Percentiles rank a stretch among this genome's conserved stretches.
phyloP scores from a whole-genome alignment of 2,113 vertebrate species.

The Lepisosteus oculatus region DNA sequence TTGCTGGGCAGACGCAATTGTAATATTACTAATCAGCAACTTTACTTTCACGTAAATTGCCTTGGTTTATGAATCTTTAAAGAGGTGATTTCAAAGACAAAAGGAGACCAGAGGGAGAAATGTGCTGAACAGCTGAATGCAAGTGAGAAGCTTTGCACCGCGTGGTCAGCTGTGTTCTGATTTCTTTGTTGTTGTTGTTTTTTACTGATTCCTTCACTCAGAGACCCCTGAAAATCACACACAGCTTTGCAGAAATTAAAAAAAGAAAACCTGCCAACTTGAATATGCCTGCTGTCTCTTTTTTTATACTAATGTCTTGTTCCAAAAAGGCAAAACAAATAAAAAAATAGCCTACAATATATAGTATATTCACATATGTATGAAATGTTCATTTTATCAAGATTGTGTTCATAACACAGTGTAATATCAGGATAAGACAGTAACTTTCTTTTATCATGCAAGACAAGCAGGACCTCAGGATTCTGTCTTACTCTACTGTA shows the following conservation, averaged over 20 bases:
- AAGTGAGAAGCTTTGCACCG: background rate
- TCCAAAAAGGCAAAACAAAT: no score
- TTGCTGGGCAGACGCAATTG: background rate
- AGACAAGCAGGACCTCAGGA: no score
- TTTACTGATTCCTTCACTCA: background rate
- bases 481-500: background rate
- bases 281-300: background rate
- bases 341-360: no score
- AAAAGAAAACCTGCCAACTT: no score
- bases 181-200: background rate
- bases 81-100: constrained; percentile 19
- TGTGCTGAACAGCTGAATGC: background rate
- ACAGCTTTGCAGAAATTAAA: no score
- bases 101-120: constrained; percentile 14
- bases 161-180: no score
- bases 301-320: no score
- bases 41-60: constrained; percentile 20
- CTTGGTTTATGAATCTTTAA: constrained; percentile 18
- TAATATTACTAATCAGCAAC: constrained; percentile 10
- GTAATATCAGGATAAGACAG: no score
- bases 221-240: no score
- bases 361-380: no score
- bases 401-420: no score
- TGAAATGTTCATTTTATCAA: no score
- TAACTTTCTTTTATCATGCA: background rate